A percentile compares a stretch with the other conserved stretches of the same genome.
These are phyloP conservation scores for Papilio polyxenes DNA, from an alignment of 1,140 invertebrate genomes.

Conservation along the genomic window DNA sequence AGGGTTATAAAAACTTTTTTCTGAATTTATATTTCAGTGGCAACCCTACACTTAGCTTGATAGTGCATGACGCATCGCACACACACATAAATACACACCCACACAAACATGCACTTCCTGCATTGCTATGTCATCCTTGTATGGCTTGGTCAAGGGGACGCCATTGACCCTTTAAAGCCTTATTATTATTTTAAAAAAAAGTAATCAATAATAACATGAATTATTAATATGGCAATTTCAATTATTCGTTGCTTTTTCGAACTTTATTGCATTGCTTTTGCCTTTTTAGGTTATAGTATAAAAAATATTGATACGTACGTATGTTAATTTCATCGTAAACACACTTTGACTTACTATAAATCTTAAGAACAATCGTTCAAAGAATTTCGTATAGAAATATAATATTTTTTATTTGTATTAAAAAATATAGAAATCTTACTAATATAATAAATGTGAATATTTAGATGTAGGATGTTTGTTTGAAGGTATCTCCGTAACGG, in stretches of 20 bases:
- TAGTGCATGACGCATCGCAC: slow-evolving; percentile 61
- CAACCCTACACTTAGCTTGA: slow-evolving; percentile 46
- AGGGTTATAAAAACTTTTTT: not conserved
- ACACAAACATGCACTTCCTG: slow-evolving; percentile 50
- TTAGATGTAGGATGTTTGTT: too few species aligned
- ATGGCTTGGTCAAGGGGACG: slow-evolving; percentile 30
- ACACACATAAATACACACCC: slow-evolving; percentile 43
- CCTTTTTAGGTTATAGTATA: not conserved
- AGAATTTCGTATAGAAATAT: not conserved
- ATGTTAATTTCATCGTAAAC: not conserved
- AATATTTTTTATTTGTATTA: not conserved
- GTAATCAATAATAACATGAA: slow-evolving; percentile 22
- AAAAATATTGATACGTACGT: not conserved
- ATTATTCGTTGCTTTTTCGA: slow-evolving; percentile 10
- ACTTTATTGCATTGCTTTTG: slow-evolving; percentile 9
- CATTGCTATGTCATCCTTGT: slow-evolving; percentile 57
- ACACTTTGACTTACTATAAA: not conserved
- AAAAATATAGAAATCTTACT: too few species aligned
- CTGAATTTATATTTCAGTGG: not conserved
- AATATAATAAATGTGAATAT: too few species aligned
- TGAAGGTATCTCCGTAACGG: too few species aligned
- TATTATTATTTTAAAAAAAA: slow-evolving; percentile 28
- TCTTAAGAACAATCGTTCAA: not conserved
- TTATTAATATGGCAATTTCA: slow-evolving; percentile 9
- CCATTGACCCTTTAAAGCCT: slow-evolving; percentile 25